Conservation (phyloP, 2,888 invertebrate genomes). For the Julus scandinavius region DNA sequence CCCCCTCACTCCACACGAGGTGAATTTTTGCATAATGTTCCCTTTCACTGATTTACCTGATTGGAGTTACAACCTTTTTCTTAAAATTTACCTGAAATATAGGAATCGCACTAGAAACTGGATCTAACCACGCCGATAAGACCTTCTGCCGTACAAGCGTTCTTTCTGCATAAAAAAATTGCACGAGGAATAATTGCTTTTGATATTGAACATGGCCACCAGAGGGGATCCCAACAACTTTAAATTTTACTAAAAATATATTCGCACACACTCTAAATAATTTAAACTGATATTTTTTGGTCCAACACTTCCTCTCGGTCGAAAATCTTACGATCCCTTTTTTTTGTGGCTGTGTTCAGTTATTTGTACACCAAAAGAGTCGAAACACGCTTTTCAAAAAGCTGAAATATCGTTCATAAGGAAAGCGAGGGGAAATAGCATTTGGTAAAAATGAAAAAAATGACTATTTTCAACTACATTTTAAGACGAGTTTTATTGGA, state of each 20-base stretch:
- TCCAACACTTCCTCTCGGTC: neutral
- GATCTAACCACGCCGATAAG: slow-evolving; percentile 10
- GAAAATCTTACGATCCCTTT: neutral
- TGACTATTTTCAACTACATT: neutral
- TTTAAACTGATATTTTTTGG: neutral
- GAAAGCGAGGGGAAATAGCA: slow-evolving; percentile 39
- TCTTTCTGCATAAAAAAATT: neutral
- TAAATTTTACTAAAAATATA: neutral
- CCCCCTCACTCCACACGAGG: neutral
- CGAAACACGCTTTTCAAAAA: neutral
- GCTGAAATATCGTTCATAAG: neutral
- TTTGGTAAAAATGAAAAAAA: neutral
- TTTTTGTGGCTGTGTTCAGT: neutral
- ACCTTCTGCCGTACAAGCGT: neutral
- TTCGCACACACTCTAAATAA: neutral
- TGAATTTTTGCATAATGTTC: neutral
- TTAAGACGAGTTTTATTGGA: neutral
- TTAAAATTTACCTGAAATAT: neutral
- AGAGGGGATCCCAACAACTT: neutral
- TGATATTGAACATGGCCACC: slow-evolving; percentile 12
- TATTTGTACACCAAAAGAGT: neutral
- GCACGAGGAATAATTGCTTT: neutral
- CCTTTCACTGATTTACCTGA: neutral
- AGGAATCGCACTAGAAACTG: neutral
- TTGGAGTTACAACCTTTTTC: neutral